Conservation (phyloP, 53 echinoderm and acorn worm species). For the Crossaster papposus region DNA sequence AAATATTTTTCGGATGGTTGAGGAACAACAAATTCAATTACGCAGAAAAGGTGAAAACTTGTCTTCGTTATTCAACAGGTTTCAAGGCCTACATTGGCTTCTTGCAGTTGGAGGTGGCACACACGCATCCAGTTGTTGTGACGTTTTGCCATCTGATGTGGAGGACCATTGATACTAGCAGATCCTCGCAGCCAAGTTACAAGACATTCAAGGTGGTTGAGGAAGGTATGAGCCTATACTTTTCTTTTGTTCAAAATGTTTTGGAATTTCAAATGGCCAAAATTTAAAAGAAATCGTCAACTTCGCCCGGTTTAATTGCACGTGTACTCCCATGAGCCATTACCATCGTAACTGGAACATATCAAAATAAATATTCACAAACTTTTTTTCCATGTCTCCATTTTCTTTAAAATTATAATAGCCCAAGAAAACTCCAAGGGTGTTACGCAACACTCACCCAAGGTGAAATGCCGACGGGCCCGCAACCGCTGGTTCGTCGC, state of each 20-base stretch:
- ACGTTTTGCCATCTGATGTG: constrained; percentile 84
- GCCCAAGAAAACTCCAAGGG: neutral
- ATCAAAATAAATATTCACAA: neutral
- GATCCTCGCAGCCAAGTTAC: constrained; percentile 22
- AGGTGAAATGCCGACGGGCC: constrained; percentile 46
- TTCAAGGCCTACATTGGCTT: constrained; percentile 93
- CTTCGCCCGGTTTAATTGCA: too few species aligned
- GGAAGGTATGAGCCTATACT: constrained; percentile 4
- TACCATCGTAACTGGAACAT: neutral
- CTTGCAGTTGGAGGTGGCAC: constrained; percentile 82
- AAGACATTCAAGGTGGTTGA: constrained; percentile 24
- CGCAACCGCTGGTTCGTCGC: constrained; percentile 91
- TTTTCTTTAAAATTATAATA: neutral
- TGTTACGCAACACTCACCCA: neutral
- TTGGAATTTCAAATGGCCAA: too few species aligned
- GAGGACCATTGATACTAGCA: constrained; percentile 36
- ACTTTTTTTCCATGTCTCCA: neutral
- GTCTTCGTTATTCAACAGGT: constrained; percentile 53
- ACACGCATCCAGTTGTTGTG: constrained; percentile 90
- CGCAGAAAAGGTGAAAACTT: neutral
- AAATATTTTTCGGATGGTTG: too few species aligned
- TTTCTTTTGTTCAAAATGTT: neutral
- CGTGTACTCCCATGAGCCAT: too few species aligned
- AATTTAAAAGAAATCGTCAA: too few species aligned
- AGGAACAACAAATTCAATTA: neutral